Base-by-base conservation (phyloP, 64 coral and sea anemone genomes). In the Montipora efflorescens region DNA sequence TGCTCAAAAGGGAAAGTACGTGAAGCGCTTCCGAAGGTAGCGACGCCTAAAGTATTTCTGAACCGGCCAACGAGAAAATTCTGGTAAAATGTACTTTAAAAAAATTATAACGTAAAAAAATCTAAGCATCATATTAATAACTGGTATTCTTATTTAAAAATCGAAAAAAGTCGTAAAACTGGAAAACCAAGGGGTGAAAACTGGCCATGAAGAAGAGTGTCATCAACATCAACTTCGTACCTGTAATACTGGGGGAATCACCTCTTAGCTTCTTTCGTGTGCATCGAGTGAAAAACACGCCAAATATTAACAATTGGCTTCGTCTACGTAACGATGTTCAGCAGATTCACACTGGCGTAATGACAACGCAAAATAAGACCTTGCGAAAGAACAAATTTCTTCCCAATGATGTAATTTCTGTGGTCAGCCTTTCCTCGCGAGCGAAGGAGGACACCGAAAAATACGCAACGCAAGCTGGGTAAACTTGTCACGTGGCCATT, bases 231-330 rank as follows among this genome's bases (percentile, higher is more conserved):
- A 22, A 20, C 3, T 12, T 43, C 44, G 9, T 86, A 86, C 82
- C 82, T 86, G 82, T 16, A 10, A 48, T 19, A 20, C 68, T 71
- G 68, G 82, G 82, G 82, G 82, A 86, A 86, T 86, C 82, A 70
- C 82, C 82, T 86, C 82, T 71, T 4, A 14, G 44, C 82, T 71
- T 86, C 6, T 61, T 15, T 25, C 2, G 5, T 69, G 28, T 51
- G 16, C 28, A 18, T 5, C 8, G 82, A 44, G 43, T 11, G 28
- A 46, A 57, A 61, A 61, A 50, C 66, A 8, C 5, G 28, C 45
- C 62, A 72, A 49, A 21, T 20, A 47, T 47, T 47, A 44, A 62
- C 23, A 67, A 46, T 5, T 49, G 3, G 4, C 18, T n/a, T 51
- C 66, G 48, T 13, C 45, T 86, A 5, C 4, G 47, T 2, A 51